Conservation (phyloP, 92 coral and sea anemone genomes). For the Epizoanthus fatuus region DNA sequence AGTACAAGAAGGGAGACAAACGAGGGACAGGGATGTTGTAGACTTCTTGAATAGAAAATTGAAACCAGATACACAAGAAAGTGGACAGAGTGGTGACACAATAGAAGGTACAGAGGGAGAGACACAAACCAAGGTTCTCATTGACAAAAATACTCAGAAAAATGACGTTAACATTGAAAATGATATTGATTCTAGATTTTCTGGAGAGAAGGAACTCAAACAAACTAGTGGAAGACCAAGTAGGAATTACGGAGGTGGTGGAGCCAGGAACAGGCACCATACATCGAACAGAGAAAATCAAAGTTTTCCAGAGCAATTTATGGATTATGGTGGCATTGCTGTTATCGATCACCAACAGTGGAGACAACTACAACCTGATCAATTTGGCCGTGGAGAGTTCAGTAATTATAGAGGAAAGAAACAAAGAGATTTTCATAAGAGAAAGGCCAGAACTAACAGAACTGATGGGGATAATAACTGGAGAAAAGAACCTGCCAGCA, state of each 20-base stretch:
- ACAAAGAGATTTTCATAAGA: conserved; percentile 4
- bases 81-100: too few relatives aligned
- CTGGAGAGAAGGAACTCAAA: conserved; percentile 13
- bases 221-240: not conserved
- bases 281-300: conserved; percentile 2
- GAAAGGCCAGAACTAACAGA: not conserved
- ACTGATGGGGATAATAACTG: not conserved
- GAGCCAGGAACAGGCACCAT: conserved; percentile 6
- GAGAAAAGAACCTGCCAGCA: not conserved
- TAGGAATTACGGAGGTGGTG: not conserved
- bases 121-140: not conserved
- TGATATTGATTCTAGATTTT: not conserved
- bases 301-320: not conserved
- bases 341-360: not conserved
- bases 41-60: conserved; percentile 38
- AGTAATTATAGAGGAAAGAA: conserved; percentile 20
- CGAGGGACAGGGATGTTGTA: conserved; percentile 25
- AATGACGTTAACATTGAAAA: not conserved
- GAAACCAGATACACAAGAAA: not conserved
- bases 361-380: not conserved
- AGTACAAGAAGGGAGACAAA: not conserved
- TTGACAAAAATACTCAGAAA: not conserved
- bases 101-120: not conserved
- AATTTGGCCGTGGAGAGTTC: not conserved
- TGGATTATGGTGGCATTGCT: not conserved